Percentiles rank a stretch among this genome's conserved stretches.
These are phyloP conservation scores for Balearica regulorum DNA, from an alignment of 2,797 vertebrate genomes.

Conservation along the genomic window DNA sequence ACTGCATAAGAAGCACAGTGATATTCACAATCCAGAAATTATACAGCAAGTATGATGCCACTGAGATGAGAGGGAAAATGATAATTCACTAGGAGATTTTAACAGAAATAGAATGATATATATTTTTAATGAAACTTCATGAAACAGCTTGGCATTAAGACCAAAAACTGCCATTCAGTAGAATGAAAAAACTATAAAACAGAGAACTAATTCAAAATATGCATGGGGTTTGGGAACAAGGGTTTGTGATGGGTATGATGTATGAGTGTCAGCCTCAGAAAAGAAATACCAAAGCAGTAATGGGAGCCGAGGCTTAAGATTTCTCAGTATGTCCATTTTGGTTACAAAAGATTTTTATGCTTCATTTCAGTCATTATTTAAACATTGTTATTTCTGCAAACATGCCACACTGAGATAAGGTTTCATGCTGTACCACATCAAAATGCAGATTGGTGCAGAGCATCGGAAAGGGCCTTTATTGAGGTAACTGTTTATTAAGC, in stretches of 20 bases:
- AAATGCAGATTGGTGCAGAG: slow-evolving; percentile 70
- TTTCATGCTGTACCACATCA: slow-evolving; percentile 67
- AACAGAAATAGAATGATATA: slow-evolving; percentile 33
- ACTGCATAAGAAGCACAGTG: neutral
- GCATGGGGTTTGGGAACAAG: slow-evolving; percentile 8
- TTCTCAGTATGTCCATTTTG: slow-evolving; percentile 66
- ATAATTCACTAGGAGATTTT: neutral
- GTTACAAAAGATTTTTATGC: slow-evolving; percentile 71
- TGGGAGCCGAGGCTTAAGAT: slow-evolving; percentile 60
- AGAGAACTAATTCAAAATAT: slow-evolving; percentile 40
- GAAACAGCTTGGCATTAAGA: slow-evolving; percentile 34
- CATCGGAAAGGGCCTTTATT: slow-evolving; percentile 47
- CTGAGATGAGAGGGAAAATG: neutral
- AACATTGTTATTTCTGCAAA: slow-evolving; percentile 78
- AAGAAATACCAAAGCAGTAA: slow-evolving; percentile 58
- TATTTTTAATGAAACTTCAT: slow-evolving; percentile 28
- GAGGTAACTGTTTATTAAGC: slow-evolving; percentile 76
- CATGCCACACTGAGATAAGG: slow-evolving; percentile 79
- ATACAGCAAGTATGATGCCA: neutral
- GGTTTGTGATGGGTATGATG: slow-evolving; percentile 19
- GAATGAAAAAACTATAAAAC: slow-evolving; percentile 19
- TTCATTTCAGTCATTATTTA: slow-evolving; percentile 76
- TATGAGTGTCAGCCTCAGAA: slow-evolving; percentile 55
- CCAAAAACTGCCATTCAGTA: slow-evolving; percentile 45
- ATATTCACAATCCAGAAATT: neutral